Evolutionary conservation across 2,888 invertebrate species (phyloP).

Genomic region (Ormyrus nitidulus): DNA sequence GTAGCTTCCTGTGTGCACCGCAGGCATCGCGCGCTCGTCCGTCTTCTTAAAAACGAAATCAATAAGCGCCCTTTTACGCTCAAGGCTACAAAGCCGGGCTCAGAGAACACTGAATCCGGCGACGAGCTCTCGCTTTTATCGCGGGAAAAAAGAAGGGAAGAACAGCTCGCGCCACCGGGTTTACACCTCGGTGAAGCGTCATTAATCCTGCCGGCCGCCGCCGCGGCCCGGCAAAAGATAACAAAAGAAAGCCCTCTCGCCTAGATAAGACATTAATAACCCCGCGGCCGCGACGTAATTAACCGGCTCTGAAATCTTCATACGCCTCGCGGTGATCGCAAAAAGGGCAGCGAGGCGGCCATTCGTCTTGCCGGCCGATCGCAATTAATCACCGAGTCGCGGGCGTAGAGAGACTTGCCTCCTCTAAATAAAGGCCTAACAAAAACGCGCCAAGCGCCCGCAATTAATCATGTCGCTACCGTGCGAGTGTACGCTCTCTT

Average conservation of each 20-base stretch:
- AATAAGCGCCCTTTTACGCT: no score
- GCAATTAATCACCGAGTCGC: slow-evolving; percentile 31
- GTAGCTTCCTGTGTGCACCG: no score
- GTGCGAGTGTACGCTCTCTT: no score
- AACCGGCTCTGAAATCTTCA: slow-evolving; percentile 1
- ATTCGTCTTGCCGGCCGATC: slow-evolving; percentile 20
- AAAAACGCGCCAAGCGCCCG: not conserved
- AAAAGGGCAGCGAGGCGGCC: not conserved
- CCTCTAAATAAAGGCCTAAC: slow-evolving; percentile 33
- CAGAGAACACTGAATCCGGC: not conserved
- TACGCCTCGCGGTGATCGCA: no score
- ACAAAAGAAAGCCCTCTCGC: not conserved
- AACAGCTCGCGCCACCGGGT: no score
- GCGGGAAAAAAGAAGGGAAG: no score
- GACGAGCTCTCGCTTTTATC: no score
- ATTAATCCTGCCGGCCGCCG: slow-evolving; percentile 9
- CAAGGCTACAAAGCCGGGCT: no score
- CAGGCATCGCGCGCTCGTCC: no score
- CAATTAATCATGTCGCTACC: slow-evolving; percentile 12
- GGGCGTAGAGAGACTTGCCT: not conserved
- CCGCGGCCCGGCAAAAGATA: not conserved
- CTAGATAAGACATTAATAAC: slow-evolving; percentile 22
- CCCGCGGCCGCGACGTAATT: slow-evolving; percentile 31
- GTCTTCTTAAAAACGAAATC: no score
- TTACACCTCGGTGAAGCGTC: not conserved